These are phyloP conservation scores for Microctonus hyperodae DNA, from an alignment of 2,888 invertebrate species.

Conservation along the genomic window DNA sequence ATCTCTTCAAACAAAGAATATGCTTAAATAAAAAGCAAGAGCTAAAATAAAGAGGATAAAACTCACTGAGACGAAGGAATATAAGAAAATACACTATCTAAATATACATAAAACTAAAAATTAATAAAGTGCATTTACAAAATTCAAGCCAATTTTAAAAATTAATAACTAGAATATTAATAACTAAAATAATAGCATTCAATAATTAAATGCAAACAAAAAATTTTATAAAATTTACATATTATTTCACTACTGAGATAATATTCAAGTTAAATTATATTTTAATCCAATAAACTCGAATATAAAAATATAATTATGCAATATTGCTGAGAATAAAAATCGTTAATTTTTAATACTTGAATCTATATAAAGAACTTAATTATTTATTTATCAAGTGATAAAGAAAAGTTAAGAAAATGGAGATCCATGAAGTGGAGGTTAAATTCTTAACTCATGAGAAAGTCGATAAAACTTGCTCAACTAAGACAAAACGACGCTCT, in stretches of 20 bases:
- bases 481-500: background rate
- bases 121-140: background rate
- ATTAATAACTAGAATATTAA: background rate
- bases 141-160: background rate
- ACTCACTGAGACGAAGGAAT: too few relatives aligned
- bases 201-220: background rate
- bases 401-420: background rate
- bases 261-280: too few relatives aligned
- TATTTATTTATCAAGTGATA: background rate
- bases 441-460: conserved; percentile 4
- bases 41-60: background rate
- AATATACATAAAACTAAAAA: background rate
- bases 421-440: conserved; percentile 9
- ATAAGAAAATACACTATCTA: too few relatives aligned
- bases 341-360: background rate
- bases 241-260: too few relatives aligned
- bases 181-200: background rate
- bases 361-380: background rate
- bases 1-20: background rate
- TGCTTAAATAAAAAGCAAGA: background rate
- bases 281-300: background rate
- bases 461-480: conserved; percentile 30
- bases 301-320: background rate
- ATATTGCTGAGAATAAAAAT: background rate
- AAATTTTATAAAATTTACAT: too few relatives aligned